These are phyloP conservation scores for Choloepus hoffmanni DNA, from an alignment of 2,113 vertebrate genomes.

Conservation along the genomic window DNA sequence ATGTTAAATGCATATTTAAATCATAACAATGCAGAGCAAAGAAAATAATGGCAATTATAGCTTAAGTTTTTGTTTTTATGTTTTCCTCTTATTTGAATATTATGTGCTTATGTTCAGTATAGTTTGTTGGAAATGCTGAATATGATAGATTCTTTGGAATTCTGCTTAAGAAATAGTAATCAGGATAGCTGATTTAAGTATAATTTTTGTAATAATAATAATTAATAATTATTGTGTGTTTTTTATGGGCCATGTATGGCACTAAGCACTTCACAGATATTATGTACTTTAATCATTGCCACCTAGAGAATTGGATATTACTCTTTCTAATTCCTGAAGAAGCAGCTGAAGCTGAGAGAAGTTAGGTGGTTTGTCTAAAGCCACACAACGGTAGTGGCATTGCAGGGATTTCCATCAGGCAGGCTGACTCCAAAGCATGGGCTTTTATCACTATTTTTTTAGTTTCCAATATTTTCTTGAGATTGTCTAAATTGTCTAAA, in stretches of 20 bases:
- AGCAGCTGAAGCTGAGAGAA: slow-evolving; percentile 23
- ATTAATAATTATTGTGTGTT: background rate
- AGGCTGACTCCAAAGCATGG: background rate
- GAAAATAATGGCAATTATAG: background rate
- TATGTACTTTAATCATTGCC: slow-evolving; percentile 3
- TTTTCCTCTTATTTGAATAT: background rate
- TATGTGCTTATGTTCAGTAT: background rate
- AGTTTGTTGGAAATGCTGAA: background rate
- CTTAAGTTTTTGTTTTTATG: background rate
- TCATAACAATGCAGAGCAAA: background rate
- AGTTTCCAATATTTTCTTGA: slow-evolving; percentile 15
- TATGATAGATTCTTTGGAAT: background rate
- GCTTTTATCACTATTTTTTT: background rate
- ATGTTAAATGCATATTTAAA: slow-evolving; percentile 15
- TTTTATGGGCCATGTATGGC: background rate
- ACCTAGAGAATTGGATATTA: background rate
- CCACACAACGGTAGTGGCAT: background rate
- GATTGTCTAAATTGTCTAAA: slow-evolving; percentile 8
- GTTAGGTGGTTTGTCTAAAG: background rate
- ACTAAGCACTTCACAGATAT: background rate
- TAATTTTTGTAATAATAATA: slow-evolving; percentile 22
- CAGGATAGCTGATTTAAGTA: background rate
- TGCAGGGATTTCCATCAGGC: background rate
- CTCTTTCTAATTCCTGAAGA: background rate
- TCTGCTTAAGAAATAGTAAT: slow-evolving; percentile 11